Evolutionary conservation across 2,113 vertebrate species (phyloP), one percentile per base, ranked within the genome.

Genomic region (Acrocephalus kingi): DNA sequence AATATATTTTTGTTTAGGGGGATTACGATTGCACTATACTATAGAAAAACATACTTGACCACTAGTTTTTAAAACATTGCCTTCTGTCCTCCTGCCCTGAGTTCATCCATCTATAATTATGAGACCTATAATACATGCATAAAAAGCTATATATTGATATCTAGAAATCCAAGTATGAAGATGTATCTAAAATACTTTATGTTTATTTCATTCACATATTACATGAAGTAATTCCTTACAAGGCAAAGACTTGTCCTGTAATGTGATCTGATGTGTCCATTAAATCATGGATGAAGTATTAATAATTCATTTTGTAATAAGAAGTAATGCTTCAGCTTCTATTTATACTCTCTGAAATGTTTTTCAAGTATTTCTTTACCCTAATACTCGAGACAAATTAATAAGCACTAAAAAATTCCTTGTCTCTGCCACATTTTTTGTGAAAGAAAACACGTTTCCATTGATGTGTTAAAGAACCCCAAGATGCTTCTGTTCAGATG

Each of bases 81-180:
- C 13, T 12, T 86, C 25, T 76, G 20, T 33, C 5, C 3, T 11
- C 4, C 17, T 3, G 1, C 4, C 2, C 21, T 4, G 2, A 64
- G 21, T 56, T 90, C 9, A 64, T 30, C 7, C 5, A 31, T 31
- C 33, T 76, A 2, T 56, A 90, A 59, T 64, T 73, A 33, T 52
- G 63, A 43, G 18, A 3, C 48, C 41, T n/a, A 49, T 0, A 67
- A 37, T 28, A 54, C 4, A 30, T 6, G 4, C 5, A 54, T 79
- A 45, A 46, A 20, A n/a, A 30, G 9, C 6, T 45, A 45, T 35
- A 10, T 30, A 66, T 15, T 61, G n/a, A 15, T 83, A 59, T 35
- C 20, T 56, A 55, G n/a, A 83, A 73, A 77, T 54, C 2, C 0
- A 5, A 39, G 6, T 37, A 54, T 20, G 43, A 75, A 63, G 18